A percentile compares a stretch with the other conserved stretches of the same genome.
These are phyloP conservation scores for Menidia menidia DNA, from an alignment of 2,797 vertebrate species.

Conservation along the genomic window DNA sequence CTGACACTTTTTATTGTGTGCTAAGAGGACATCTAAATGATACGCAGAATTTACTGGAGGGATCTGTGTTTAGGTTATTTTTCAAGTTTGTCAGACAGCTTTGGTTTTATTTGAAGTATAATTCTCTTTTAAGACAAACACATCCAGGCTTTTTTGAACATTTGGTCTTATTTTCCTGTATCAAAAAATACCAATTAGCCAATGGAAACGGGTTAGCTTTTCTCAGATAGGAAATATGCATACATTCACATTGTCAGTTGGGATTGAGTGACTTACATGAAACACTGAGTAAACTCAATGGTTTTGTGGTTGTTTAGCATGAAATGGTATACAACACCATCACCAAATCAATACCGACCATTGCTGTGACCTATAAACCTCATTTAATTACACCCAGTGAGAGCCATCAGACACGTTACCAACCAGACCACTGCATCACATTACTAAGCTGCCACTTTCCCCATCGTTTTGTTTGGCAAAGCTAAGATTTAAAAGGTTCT, in stretches of 20 bases:
- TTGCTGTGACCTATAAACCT: conserved; percentile 66
- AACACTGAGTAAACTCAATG: conserved; percentile 27
- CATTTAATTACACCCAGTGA: conserved; percentile 46
- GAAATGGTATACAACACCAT: conserved; percentile 38
- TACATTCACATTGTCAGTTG: background rate
- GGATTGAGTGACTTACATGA: conserved; percentile 13
- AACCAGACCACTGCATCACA: conserved; percentile 11
- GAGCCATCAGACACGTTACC: conserved; percentile 29
- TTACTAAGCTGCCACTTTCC: background rate
- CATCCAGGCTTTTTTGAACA: background rate
- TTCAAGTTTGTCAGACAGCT: no score
- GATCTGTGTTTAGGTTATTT: no score
- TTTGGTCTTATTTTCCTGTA: conserved; percentile 5
- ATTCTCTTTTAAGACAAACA: background rate
- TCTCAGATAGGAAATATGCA: background rate
- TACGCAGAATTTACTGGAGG: no score
- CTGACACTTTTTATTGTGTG: no score
- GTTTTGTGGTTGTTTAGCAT: conserved; percentile 28
- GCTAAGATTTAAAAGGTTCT: background rate
- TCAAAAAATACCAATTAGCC: conserved; percentile 14
- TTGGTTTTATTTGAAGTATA: no score
- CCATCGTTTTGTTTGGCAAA: background rate
- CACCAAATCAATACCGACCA: conserved; percentile 59
- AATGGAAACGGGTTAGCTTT: background rate
- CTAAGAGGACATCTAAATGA: no score